Percentiles rank a stretch among this genome's conserved stretches.
Evolutionary conservation across 2,797 vertebrate genomes (phyloP).

Genomic region (Hemibagrus guttatus): DNA sequence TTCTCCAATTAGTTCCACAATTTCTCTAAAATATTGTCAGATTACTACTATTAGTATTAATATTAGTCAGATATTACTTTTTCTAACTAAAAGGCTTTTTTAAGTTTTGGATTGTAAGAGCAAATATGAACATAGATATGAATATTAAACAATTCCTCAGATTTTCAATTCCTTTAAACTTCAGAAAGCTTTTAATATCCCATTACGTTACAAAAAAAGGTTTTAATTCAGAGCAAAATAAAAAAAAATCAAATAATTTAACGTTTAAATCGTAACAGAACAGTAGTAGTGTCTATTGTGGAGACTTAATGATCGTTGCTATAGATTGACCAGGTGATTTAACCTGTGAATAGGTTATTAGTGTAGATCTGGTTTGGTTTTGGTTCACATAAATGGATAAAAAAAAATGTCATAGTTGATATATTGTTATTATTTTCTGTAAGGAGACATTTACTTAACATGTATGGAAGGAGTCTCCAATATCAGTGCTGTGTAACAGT

Average conservation of each 20-base stretch:
- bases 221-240: not conserved
- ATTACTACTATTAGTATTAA: too few relatives aligned
- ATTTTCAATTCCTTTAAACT: not conserved
- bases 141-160: not conserved
- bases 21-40: not conserved
- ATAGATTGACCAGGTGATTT: not conserved
- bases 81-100: too few relatives aligned
- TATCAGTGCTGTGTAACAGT: not conserved
- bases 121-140: not conserved
- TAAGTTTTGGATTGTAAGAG: too few relatives aligned
- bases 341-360: constrained; percentile 1
- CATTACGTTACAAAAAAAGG: not conserved
- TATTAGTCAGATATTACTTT: not conserved
- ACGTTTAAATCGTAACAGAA: not conserved
- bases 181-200: not conserved
- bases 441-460: not conserved
- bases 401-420: not conserved
- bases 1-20: not conserved
- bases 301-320: not conserved
- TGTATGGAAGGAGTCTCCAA: not conserved
- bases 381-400: not conserved
- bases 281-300: too few relatives aligned
- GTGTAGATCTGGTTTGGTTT: not conserved
- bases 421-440: not conserved
- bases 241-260: not conserved